Conservation (phyloP, 2,797 vertebrate species). For the Ceryle rudis region DNA sequence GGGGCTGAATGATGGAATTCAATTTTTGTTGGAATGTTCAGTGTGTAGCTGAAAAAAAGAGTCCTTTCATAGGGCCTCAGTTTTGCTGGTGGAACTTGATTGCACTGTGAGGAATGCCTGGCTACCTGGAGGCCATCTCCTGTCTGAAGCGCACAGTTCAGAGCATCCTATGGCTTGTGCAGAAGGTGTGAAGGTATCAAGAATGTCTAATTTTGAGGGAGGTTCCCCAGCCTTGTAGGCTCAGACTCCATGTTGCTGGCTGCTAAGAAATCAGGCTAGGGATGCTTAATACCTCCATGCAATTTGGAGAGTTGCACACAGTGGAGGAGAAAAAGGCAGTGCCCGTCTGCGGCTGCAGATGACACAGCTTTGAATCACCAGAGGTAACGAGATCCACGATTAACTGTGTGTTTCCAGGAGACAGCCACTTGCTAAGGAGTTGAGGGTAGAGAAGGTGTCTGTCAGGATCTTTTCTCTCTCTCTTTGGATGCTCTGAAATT, state of each 20-base stretch:
- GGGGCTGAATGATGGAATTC: neutral
- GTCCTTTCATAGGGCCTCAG: neutral
- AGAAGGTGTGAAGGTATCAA: conserved; percentile 42
- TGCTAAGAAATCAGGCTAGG: neutral
- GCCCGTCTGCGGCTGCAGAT: conserved; percentile 72
- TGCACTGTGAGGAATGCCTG: accelerated
- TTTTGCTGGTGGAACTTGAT: neutral
- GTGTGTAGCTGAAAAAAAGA: neutral
- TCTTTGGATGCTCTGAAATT: neutral
- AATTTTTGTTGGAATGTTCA: neutral
- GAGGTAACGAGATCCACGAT: conserved; percentile 40
- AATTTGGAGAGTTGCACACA: neutral
- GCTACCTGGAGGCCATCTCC: conserved; percentile 1
- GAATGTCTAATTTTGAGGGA: neutral
- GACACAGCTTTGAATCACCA: conserved; percentile 55
- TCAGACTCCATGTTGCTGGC: neutral
- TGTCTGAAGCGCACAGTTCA: conserved; percentile 43
- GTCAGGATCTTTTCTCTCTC: neutral
- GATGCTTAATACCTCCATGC: neutral
- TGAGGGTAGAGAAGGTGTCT: conserved; percentile 49
- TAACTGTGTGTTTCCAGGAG: conserved; percentile 65
- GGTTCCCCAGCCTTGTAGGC: neutral
- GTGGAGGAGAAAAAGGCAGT: neutral
- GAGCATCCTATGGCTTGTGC: conserved; percentile 25
- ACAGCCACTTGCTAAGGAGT: conserved; percentile 6